phyloP scores from a whole-genome alignment of 2,113 vertebrate species.

The Zingel zingel region DNA sequence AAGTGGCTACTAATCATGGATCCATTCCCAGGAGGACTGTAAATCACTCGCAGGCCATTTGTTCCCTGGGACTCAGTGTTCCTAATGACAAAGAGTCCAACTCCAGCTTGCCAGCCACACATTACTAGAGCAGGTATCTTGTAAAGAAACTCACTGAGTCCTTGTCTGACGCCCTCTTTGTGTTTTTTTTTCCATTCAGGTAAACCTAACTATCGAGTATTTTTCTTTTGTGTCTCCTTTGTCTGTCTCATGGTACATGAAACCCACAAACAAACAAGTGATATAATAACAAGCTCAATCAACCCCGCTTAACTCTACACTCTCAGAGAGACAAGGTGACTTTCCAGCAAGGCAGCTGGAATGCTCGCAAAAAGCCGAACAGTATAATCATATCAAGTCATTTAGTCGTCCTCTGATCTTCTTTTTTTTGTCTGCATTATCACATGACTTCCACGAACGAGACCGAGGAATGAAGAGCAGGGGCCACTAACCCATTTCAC shows the following conservation, averaged over 20 bases:
- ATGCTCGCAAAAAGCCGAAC: slow-evolving; percentile 47
- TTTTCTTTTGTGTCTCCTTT: not conserved
- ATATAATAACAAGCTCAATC: slow-evolving; percentile 22
- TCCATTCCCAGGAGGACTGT: slow-evolving; percentile 31
- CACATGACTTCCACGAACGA: slow-evolving; percentile 33
- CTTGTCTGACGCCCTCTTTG: not conserved
- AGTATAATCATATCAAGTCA: slow-evolving; percentile 69
- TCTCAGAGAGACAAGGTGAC: slow-evolving; percentile 66
- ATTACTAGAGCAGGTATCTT: not conserved
- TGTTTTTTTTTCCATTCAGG: not conserved
- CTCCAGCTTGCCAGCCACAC: not conserved
- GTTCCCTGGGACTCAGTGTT: slow-evolving; percentile 7
- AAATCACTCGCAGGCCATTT: slow-evolving; percentile 43
- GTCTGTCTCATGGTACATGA: slow-evolving; percentile 1
- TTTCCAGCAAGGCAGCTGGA: slow-evolving; percentile 47
- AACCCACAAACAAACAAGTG: slow-evolving; percentile 32
- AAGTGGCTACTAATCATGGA: slow-evolving; percentile 58
- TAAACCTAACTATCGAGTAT: not conserved
- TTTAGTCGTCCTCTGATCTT: slow-evolving; percentile 26
- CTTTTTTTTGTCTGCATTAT: slow-evolving; percentile 25
- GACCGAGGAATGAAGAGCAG: slow-evolving; percentile 2
- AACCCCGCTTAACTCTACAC: slow-evolving; percentile 3
- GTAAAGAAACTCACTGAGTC: not conserved
- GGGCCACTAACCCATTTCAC: slow-evolving; percentile 22
- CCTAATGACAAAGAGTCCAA: slow-evolving; percentile 14